phyloP scores from a whole-genome alignment of 1,140 invertebrate genomes.

The Ostrea edulis region DNA sequence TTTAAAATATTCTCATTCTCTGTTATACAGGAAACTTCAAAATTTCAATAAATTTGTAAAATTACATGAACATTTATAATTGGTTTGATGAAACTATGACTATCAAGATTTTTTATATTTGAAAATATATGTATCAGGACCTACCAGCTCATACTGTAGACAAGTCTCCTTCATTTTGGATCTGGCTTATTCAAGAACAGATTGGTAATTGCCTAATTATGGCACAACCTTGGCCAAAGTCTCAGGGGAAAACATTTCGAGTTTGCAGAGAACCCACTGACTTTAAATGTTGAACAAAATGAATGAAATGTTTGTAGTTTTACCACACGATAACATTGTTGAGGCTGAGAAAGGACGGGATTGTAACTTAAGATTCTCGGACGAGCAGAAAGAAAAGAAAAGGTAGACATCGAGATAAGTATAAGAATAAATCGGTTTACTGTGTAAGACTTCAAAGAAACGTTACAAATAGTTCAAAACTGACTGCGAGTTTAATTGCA shows the following conservation, averaged over 20 bases:
- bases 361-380: background rate
- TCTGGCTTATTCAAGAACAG: background rate
- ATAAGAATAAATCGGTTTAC: background rate
- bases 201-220: background rate
- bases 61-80: too few relatives aligned
- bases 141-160: background rate
- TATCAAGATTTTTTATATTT: background rate
- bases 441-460: background rate
- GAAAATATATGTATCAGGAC: background rate
- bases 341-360: background rate
- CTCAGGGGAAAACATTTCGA: background rate
- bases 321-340: background rate
- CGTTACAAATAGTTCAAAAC: background rate
- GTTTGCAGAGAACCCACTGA: background rate
- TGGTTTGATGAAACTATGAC: too few relatives aligned
- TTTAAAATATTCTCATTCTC: too few relatives aligned
- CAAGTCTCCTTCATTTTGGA: background rate
- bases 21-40: too few relatives aligned
- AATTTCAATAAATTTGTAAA: too few relatives aligned
- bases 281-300: background rate
- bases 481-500: background rate
- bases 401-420: background rate
- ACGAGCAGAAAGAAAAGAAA: background rate
- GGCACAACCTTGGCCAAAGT: background rate
- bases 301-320: background rate